These are phyloP conservation scores for Ylistrum balloti DNA, from an alignment of 1,140 invertebrate genomes.

Conservation along the genomic window DNA sequence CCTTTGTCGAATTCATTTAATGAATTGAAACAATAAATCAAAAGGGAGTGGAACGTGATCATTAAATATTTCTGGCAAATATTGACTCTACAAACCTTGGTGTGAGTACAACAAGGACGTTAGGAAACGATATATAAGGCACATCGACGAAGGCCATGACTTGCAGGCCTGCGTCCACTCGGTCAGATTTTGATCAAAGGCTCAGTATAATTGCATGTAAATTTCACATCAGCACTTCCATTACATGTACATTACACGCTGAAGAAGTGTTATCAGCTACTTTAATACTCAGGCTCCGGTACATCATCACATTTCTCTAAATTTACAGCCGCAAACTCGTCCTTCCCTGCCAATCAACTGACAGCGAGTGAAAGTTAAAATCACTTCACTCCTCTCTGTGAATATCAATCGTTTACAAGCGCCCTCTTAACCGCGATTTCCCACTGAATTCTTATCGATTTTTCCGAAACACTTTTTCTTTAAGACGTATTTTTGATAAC, in stretches of 20 bases:
- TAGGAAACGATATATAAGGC: too few species aligned
- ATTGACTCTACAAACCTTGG: too few species aligned
- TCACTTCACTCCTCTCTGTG: conserved; percentile 10
- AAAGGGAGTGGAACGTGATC: too few species aligned
- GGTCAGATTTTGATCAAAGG: background rate
- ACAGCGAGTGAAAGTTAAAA: conserved; percentile 7
- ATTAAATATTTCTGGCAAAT: too few species aligned
- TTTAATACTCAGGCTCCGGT: background rate
- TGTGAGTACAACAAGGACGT: too few species aligned
- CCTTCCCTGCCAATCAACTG: background rate
- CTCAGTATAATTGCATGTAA: background rate
- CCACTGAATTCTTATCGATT: conserved; percentile 2
- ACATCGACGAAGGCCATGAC: too few species aligned
- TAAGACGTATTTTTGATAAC: background rate
- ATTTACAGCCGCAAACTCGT: background rate
- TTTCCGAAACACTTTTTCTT: background rate
- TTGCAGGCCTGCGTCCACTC: background rate
- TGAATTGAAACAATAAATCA: too few species aligned
- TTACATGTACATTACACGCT: background rate
- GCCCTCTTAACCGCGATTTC: background rate
- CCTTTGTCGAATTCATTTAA: too few species aligned
- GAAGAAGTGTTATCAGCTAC: background rate
- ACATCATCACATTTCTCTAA: background rate
- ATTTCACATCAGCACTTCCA: conserved; percentile 13
- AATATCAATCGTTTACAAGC: conserved; percentile 27